Evolutionary conservation across 2,113 vertebrate genomes (phyloP).

Genomic region (Ciconia stormi): DNA sequence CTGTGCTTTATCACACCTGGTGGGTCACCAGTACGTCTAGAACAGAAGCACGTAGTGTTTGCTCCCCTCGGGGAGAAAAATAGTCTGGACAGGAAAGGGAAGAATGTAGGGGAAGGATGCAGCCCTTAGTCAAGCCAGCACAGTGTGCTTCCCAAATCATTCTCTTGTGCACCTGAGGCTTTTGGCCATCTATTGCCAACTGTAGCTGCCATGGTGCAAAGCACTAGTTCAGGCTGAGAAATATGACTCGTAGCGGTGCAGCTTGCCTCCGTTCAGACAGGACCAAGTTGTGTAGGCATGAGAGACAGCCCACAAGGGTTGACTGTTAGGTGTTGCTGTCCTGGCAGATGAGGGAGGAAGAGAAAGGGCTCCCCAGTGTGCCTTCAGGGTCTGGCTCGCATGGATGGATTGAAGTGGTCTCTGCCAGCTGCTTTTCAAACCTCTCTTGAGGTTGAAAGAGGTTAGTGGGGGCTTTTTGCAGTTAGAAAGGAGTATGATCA

Average conservation of each 20-base stretch:
- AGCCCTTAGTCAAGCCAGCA: background rate
- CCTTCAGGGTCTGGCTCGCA: background rate
- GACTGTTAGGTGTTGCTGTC: background rate
- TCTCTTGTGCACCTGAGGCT: conserved; percentile 7
- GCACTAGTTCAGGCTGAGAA: background rate
- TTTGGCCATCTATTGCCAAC: background rate
- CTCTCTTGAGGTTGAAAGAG: background rate
- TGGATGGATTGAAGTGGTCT: background rate
- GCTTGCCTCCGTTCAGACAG: background rate
- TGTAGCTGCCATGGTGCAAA: background rate
- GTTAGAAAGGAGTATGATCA: background rate
- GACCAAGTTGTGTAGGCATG: background rate
- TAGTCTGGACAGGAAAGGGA: conserved; percentile 31
- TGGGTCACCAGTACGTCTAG: background rate
- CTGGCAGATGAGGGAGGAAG: background rate
- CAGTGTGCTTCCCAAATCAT: background rate
- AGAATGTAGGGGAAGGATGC: conserved; percentile 29
- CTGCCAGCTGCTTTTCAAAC: background rate
- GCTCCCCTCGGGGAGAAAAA: background rate
- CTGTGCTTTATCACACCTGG: background rate
- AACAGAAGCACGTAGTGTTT: background rate
- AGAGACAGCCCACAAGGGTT: background rate
- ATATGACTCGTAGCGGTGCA: fast-evolving
- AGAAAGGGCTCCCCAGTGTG: background rate
- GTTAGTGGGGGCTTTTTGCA: background rate